Conservation (phyloP, 2,797 vertebrate species). For the Cichlasoma orientale region DNA sequence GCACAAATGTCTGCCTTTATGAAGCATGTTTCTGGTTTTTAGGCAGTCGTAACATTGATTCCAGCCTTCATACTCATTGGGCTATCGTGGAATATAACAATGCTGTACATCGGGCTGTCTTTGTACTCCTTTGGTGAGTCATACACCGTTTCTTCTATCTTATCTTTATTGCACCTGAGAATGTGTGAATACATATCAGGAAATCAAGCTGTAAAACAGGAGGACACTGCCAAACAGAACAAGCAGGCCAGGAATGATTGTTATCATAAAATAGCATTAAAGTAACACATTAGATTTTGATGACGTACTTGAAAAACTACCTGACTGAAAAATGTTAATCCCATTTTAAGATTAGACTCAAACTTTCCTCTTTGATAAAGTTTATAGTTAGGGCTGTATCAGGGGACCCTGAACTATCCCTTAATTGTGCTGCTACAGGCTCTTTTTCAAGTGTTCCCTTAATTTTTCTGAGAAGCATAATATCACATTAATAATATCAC, state of each 20-base stretch:
- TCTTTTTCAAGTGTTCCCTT: neutral
- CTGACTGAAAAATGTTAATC: too few species aligned
- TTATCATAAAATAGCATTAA: too few species aligned
- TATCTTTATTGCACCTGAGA: neutral
- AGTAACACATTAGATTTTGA: too few species aligned
- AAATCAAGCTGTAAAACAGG: neutral
- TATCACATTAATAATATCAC: neutral
- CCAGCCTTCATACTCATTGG: constrained; percentile 94
- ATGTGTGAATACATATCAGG: neutral
- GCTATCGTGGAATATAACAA: constrained; percentile 81
- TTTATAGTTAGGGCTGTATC: too few species aligned
- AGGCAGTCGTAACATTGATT: constrained; percentile 90
- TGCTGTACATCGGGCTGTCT: constrained; percentile 86
- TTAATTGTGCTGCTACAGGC: too few species aligned
- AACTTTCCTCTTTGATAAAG: too few species aligned
- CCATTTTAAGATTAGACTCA: too few species aligned
- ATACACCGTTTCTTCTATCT: neutral
- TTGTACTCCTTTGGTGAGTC: constrained; percentile 93
- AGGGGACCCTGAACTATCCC: too few species aligned
- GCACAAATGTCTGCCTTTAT: neutral
- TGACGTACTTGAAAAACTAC: too few species aligned
- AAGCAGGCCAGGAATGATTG: too few species aligned
- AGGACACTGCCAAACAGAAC: neutral
- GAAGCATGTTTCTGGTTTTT: constrained; percentile 4
- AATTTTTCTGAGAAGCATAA: neutral